These are phyloP conservation scores for Zygogramma bicolorata DNA, from an alignment of 2,888 invertebrate genomes.

Conservation along the genomic window DNA sequence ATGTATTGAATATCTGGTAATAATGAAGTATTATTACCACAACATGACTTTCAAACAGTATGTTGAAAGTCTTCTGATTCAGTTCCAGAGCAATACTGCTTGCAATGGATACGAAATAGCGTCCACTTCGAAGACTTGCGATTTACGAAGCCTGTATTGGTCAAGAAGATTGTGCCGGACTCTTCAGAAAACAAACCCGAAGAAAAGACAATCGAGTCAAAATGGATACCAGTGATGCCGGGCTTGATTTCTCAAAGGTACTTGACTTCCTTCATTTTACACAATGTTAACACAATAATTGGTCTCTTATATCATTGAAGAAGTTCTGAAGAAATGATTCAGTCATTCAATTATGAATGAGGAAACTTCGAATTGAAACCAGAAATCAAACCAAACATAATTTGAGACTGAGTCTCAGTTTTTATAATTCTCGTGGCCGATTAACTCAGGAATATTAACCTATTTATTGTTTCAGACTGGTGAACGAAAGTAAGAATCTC, in stretches of 20 bases:
- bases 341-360: too few species aligned
- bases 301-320: neutral
- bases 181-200: constrained; percentile 7
- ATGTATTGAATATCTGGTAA: too few species aligned
- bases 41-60: too few species aligned
- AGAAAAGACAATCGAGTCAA: constrained; percentile 30
- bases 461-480: constrained; percentile 37
- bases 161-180: neutral
- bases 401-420: too few species aligned
- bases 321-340: neutral
- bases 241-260: constrained; percentile 51
- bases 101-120: constrained; percentile 39
- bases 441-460: neutral
- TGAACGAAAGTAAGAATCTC: constrained; percentile 43
- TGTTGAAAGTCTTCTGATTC: neutral
- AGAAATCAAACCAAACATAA: too few species aligned
- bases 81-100: constrained; percentile 47
- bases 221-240: constrained; percentile 54
- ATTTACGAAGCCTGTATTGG: constrained; percentile 26
- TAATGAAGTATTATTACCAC: too few species aligned
- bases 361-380: too few species aligned
- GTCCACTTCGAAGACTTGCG: constrained; percentile 27
- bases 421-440: too few species aligned
- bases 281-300: too few species aligned
- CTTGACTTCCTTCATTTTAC: too few species aligned